A percentile compares a stretch with the other conserved stretches of the same genome.
phyloP scores from a whole-genome alignment of 1,140 invertebrate species.

The Drosophila mauritiana region DNA sequence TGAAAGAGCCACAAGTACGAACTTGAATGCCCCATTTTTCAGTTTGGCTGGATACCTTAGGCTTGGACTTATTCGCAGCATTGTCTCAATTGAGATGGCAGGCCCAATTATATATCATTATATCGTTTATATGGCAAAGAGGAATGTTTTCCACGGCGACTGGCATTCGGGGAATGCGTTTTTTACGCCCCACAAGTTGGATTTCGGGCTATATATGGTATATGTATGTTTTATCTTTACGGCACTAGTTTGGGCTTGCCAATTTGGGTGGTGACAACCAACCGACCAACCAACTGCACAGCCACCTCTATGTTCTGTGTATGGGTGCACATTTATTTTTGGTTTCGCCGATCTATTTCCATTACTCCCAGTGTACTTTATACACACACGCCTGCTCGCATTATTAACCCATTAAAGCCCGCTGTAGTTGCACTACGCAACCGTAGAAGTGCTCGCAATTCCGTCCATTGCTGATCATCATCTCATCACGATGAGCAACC shows the following conservation, averaged over 20 bases:
- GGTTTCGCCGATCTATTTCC: too few species aligned
- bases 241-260: conserved; percentile 49
- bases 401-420: conserved; percentile 63
- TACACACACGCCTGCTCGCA: conserved; percentile 23
- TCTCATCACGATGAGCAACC: not conserved
- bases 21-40: too few species aligned
- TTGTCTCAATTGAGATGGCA: conserved; percentile 14
- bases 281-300: conserved; percentile 12
- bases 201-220: conserved; percentile 39
- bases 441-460: conserved; percentile 28
- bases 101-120: too few species aligned
- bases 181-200: conserved; percentile 54
- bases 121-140: conserved; percentile 46
- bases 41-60: not conserved
- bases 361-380: conserved; percentile 8
- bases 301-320: not conserved
- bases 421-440: conserved; percentile 19
- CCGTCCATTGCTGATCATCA: conserved; percentile 23
- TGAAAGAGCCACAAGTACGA: too few species aligned
- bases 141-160: conserved; percentile 14
- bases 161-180: conserved; percentile 29
- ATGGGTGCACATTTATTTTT: not conserved
- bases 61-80: not conserved
- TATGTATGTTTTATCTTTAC: not conserved
- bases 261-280: conserved; percentile 39